Base-by-base conservation (phyloP, 1,140 invertebrate genomes). In the Eubasilissa regina region DNA sequence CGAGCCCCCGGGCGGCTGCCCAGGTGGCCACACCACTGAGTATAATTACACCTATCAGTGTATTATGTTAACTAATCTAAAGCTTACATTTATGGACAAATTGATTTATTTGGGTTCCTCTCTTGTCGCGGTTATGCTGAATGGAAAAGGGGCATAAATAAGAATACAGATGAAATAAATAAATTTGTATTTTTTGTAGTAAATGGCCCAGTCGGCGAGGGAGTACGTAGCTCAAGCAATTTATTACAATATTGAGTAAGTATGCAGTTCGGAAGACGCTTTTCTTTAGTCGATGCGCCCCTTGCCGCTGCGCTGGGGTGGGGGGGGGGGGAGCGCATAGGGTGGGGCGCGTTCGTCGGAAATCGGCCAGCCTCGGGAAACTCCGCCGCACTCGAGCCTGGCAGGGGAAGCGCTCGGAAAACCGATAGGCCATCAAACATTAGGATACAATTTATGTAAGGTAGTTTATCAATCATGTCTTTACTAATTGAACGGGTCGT, bases 341-440 rank as follows among this genome's bases (percentile, higher is more conserved):
- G 78, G 74, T 68, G 74, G 79, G 73, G 79, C 74, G 47, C 62
- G 56, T 21, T 80, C 79, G 79, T 74, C n/a, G 12, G 10, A 44
- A 47, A 13, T 64, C 79, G 72, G 62, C 55, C 17, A 9, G 8
- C 21, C 17, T 73, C 80, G 80, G 66, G 1, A 17, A 55, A 62
- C 47, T 74, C 60, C 75, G 75, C 45, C 56, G 44, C 43, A 35
- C 76, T 70, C 80, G 45, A 74, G 66, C 53, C 78, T 72, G 80
- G 72, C 70, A 75, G 68, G 80, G 77, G 77, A 78, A 77, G 64
- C 70, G 77, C 72, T 81, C 72, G 70, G 72, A 80, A 80, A 80
- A 77, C 79, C 75, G 47, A 76, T 80, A 77, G 79, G 72, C 73
- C 78, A 79, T 79, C 78, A 80, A 76, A 80, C 74, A 80, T 80